phyloP scores from a whole-genome alignment of 2,888 invertebrate genomes.

The Netelia inedita region DNA sequence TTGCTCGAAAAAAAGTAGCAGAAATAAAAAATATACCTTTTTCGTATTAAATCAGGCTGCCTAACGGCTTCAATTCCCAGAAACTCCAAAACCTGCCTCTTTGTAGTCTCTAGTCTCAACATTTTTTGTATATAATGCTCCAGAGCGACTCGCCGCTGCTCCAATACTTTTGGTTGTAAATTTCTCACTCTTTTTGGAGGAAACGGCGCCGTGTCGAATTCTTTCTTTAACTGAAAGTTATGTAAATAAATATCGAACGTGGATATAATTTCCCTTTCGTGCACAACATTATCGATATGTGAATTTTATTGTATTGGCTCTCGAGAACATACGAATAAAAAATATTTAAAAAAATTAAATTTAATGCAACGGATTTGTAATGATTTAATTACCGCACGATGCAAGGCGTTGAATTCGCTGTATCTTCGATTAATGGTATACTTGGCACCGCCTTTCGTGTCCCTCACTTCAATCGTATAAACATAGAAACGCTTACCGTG shows the following conservation, averaged over 20 bases:
- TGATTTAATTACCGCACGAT: conserved; percentile 85
- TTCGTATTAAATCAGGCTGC: conserved; percentile 47
- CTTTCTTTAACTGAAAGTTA: conserved; percentile 85
- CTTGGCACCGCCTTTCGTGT: conserved; percentile 81
- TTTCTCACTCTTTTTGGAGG: conserved; percentile 88
- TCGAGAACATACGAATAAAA: conserved; percentile 13
- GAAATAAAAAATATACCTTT: conserved; percentile 40
- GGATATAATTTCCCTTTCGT: neutral
- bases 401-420: conserved; percentile 87
- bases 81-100: conserved; percentile 85
- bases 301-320: neutral
- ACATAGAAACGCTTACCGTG: conserved; percentile 85
- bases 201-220: conserved; percentile 86
- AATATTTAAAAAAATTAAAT: conserved; percentile 7
- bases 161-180: conserved; percentile 87
- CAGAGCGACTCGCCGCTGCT: conserved; percentile 86
- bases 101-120: conserved; percentile 84
- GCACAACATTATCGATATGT: neutral
- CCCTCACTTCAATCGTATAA: conserved; percentile 84
- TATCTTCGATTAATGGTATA: conserved; percentile 86
- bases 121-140: conserved; percentile 87
- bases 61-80: conserved; percentile 82
- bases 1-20: neutral
- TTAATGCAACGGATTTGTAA: neutral
- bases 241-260: conserved; percentile 9